Evolutionary conservation across 2,888 invertebrate genomes (phyloP), one percentile per base, ranked within the genome.

Genomic region (Pseudococcus jackbeardsleyi): DNA sequence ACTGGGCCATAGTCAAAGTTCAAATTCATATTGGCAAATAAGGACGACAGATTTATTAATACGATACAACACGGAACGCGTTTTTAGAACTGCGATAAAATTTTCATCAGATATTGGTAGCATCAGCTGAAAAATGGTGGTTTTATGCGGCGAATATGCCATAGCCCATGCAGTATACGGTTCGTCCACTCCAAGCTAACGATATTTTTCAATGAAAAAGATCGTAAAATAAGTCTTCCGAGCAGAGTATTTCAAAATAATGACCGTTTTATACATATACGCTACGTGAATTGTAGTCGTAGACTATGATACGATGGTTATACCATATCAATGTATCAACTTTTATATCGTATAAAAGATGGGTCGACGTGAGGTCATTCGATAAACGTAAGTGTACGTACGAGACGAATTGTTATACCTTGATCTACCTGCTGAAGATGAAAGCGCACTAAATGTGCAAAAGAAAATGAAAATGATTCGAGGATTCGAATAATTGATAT

Each of bases 101-200:
- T 72, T 72, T 72, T 72, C 68, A 72, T 26, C 68, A 33, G 33
- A 72, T 72, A 72, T 72, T 72, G 68, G 68, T 72, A 72, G 68
- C 68, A 72, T 72, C 33, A 72, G 68, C 33, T 72, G 68, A 33
- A 72, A 72, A 72, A 72, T 72, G 33, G 68, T 72, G 0, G 59
- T 59, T 59, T 72, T 72, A 72, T 72, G 33, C n/a, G 68, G 33
- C n/a, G 9, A 19, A 50, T 64, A 64, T 22, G 6, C 68, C 26
- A 26, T 72, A 5, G 26, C 7, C 9, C 22, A 64, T 22, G 64
- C 1, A 7, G 17, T 12, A 17, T 54, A 3, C 17, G 17, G 7
- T 19, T 1, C 59, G 59, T 72, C 68, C 22, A 72, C 12, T 72
- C 11, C 68, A 72, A 26, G 33, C 26, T 33, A 33, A 33, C 68